A percentile compares a stretch with the other conserved stretches of the same genome.
phyloP scores from a whole-genome alignment of 1,140 invertebrate genomes.

The Macrobrachium nipponense region DNA sequence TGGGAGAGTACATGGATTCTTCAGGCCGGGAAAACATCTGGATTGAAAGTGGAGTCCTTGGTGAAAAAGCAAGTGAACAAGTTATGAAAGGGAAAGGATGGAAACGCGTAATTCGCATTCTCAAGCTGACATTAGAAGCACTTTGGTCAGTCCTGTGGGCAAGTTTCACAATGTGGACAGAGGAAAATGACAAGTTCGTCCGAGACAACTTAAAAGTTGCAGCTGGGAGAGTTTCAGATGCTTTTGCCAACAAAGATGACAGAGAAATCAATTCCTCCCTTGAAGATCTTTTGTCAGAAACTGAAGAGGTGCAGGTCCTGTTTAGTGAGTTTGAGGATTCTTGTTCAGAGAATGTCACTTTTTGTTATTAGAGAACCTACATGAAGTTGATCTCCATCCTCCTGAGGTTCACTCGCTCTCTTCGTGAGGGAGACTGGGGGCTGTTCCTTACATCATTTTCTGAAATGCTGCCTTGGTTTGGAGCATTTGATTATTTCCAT shows the following conservation, averaged over 20 bases:
- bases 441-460: constrained; percentile 27
- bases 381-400: constrained; percentile 31
- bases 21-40: constrained; percentile 25
- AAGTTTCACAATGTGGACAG: constrained; percentile 25
- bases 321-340: too few relatives aligned
- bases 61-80: too few relatives aligned
- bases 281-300: too few relatives aligned
- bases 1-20: constrained; percentile 15
- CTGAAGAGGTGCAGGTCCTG: too few relatives aligned
- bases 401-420: constrained; percentile 23
- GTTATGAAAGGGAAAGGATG: constrained; percentile 21
- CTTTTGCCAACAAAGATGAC: constrained; percentile 27
- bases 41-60: constrained; percentile 26
- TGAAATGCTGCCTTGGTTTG: constrained; percentile 33
- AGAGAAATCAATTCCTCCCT: constrained; percentile 22
- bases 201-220: constrained; percentile 26
- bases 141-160: constrained; percentile 33
- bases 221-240: constrained; percentile 14
- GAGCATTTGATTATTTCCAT: constrained; percentile 21
- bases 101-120: constrained; percentile 17
- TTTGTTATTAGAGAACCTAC: constrained; percentile 27
- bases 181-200: constrained; percentile 22
- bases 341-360: too few relatives aligned
- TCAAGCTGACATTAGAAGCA: constrained; percentile 26
- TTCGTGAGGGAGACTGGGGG: too few relatives aligned